Evolutionary conservation across 2,113 vertebrate species (phyloP), one percentile per base, ranked within the genome.

Genomic region (Atherinomorus stipes): DNA sequence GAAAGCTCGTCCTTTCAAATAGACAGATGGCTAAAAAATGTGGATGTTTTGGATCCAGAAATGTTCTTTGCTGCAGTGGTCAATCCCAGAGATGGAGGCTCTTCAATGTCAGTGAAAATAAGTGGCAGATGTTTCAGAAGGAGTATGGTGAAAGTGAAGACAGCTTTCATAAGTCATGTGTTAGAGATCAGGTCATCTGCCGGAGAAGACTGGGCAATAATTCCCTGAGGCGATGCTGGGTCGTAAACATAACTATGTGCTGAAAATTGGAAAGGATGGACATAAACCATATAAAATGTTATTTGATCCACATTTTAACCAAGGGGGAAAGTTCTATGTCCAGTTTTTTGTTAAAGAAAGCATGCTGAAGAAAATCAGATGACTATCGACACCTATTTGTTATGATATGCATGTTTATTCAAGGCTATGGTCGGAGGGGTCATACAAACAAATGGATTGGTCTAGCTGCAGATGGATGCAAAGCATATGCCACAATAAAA

Each of bases 11-110:
- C 34, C 64, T 16, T 54, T 74, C 72, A 65, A 37, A 74, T 56
- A 75, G 71, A 69, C 64, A 73, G 61, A 66, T 76, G 73, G 63
- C 52, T 53, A 47, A 31, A 76, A 79, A 70, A 54, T 63, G 18
- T 50, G 34, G 50, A 56, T 26, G 51, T 71, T 71, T 65, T 44
- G 15, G 19, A 76, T 62, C 15, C 21, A 18, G 47, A 12, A 23
- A 54, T 49, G 16, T 34, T 72, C 28, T 70, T 64, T 70, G 47
- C 58, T 50, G 51, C 42, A 70, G 69, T 65, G 69, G 78, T 72
- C 81, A 76, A 65, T 79, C 73, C 45, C 59, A 62, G 37, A 72
- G 21, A 63, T 57, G 18, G 54, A 56, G 49, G 28, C 59, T 68
- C 37, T 59, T 68, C 23, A 62, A 65, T 38, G 68, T 61, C 44